Evolutionary conservation across 2,797 vertebrate species (phyloP).

Genomic region (Cryptoblepharus egeriae): DNA sequence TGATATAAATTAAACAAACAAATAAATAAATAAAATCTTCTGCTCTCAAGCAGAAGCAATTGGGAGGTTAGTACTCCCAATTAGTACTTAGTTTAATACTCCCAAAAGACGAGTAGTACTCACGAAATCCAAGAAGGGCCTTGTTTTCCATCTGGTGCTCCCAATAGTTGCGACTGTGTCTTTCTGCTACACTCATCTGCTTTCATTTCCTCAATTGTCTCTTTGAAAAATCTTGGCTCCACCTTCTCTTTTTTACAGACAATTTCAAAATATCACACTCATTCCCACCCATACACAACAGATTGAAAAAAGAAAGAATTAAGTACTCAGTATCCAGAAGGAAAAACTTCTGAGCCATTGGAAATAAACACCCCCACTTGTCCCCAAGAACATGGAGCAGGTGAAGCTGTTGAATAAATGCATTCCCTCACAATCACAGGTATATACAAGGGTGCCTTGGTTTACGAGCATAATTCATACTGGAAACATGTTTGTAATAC

Average conservation of each 20-base stretch:
- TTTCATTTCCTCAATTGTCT: slow-evolving; percentile 26
- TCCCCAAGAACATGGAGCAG: background rate
- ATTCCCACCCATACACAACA: background rate
- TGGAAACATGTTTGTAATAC: too few species aligned
- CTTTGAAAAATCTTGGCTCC: background rate
- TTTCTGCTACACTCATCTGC: background rate
- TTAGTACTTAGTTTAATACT: too few species aligned
- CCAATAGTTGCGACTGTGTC: background rate
- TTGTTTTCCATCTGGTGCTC: slow-evolving; percentile 4
- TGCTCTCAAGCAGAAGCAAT: background rate
- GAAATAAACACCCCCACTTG: background rate
- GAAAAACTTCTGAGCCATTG: background rate
- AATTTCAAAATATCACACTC: background rate
- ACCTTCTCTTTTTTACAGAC: slow-evolving; percentile 30
- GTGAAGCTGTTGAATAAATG: background rate
- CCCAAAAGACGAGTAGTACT: slow-evolving; percentile 41
- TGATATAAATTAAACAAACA: too few species aligned
- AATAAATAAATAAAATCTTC: too few species aligned
- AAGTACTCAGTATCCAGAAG: background rate
- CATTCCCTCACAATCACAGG: too few species aligned
- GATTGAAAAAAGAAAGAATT: background rate
- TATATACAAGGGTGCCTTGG: too few species aligned
- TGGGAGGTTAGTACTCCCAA: background rate
- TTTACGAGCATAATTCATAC: too few species aligned
- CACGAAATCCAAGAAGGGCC: slow-evolving; percentile 48